Evolutionary conservation across 2,888 invertebrate genomes (phyloP).

Genomic region (Aphodius granarius): DNA sequence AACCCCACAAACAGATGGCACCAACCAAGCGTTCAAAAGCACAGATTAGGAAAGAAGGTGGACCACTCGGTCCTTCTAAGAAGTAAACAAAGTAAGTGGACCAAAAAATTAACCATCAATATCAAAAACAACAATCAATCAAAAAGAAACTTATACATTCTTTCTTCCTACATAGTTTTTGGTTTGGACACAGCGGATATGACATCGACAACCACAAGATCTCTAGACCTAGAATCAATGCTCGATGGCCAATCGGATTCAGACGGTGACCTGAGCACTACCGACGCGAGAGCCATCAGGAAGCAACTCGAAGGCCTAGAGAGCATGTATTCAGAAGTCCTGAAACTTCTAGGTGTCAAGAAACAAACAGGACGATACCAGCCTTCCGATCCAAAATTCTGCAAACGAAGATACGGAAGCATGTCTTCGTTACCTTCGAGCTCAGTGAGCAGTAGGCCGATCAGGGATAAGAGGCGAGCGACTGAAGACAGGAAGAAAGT

Average conservation of each 20-base stretch:
- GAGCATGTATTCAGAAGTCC: slow-evolving; percentile 84
- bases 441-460: slow-evolving; percentile 78
- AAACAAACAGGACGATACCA: slow-evolving; percentile 55
- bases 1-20: slow-evolving; percentile 48
- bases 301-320: slow-evolving; percentile 82
- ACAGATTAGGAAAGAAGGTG: slow-evolving; percentile 56
- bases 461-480: slow-evolving; percentile 70
- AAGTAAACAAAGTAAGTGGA: slow-evolving; percentile 62
- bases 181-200: slow-evolving; percentile 74
- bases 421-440: slow-evolving; percentile 83
- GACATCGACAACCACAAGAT: slow-evolving; percentile 77
- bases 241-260: slow-evolving; percentile 69
- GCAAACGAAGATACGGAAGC: slow-evolving; percentile 71
- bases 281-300: slow-evolving; percentile 76
- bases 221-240: slow-evolving; percentile 76
- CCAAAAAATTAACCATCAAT: not conserved
- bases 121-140: not conserved
- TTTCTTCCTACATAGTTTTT: slow-evolving; percentile 61
- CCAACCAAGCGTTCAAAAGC: slow-evolving; percentile 54
- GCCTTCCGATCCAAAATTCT: slow-evolving; percentile 60
- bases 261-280: slow-evolving; percentile 75
- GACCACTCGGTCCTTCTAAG: slow-evolving; percentile 58
- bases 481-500: slow-evolving; percentile 76
- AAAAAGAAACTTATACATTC: not conserved
- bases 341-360: slow-evolving; percentile 65